Evolutionary conservation across 2,113 vertebrate species (phyloP).

Genomic region (Strix uralensis): DNA sequence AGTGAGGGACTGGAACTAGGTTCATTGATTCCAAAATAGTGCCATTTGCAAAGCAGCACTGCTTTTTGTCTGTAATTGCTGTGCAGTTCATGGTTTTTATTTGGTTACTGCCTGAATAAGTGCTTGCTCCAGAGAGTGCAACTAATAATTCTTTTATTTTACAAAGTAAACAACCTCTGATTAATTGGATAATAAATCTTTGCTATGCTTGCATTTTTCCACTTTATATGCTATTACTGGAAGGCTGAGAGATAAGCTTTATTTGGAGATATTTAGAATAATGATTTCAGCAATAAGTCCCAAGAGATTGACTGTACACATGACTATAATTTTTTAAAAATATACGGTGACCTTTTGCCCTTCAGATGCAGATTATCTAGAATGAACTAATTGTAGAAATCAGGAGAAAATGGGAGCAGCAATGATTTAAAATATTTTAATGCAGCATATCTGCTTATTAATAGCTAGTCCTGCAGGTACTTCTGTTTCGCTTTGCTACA

Average conservation of each 20-base stretch:
- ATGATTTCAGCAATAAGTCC: neutral
- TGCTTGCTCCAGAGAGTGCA: neutral
- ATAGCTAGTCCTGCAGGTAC: neutral
- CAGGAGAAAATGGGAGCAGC: neutral
- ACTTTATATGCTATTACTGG: neutral
- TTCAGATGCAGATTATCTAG: neutral
- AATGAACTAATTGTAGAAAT: neutral
- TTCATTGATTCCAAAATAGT: neutral
- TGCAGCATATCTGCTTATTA: neutral
- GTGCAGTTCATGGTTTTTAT: neutral
- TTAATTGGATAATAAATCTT: constrained; percentile 41
- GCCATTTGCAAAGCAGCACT: neutral
- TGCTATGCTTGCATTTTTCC: constrained; percentile 3
- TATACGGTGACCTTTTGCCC: neutral
- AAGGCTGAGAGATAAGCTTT: constrained; percentile 22
- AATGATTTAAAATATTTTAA: neutral
- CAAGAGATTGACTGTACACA: neutral
- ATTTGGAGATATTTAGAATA: neutral
- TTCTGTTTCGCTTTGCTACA: neutral
- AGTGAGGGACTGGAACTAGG: neutral
- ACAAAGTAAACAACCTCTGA: neutral
- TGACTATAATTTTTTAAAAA: neutral
- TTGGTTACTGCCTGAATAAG: neutral
- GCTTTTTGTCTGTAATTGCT: neutral
- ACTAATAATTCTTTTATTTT: neutral